A percentile compares a stretch with the other conserved stretches of the same genome.
Evolutionary conservation across 2,888 invertebrate genomes (phyloP).

Genomic region (Catocala nupta): DNA sequence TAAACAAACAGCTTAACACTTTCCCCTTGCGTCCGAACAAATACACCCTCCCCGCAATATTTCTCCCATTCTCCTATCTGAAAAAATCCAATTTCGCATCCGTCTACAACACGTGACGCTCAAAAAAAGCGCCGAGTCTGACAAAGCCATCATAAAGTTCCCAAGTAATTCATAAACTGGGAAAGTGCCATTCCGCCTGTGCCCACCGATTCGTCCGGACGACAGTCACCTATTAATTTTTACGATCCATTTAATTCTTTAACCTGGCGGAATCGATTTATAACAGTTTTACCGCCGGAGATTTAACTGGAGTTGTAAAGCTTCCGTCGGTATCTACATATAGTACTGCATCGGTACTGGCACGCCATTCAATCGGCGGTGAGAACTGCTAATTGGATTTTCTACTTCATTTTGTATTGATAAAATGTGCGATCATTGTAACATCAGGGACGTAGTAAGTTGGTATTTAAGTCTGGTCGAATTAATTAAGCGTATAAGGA

Average conservation of each 20-base stretch:
- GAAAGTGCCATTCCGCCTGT: constrained; percentile 71
- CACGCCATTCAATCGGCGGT: constrained; percentile 62
- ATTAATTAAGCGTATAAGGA: not conserved
- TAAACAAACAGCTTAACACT: constrained; percentile 49
- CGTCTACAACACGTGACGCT: constrained; percentile 83
- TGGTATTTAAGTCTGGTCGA: constrained; percentile 19
- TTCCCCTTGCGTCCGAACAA: constrained; percentile 32
- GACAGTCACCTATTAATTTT: constrained; percentile 84
- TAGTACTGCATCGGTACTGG: constrained; percentile 55
- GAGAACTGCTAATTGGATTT: constrained; percentile 71
- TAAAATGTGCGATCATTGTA: constrained; percentile 40
- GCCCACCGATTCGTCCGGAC: constrained; percentile 63
- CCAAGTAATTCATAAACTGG: constrained; percentile 81
- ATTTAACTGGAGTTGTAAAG: constrained; percentile 78
- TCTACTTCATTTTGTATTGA: constrained; percentile 62
- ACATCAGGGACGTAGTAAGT: constrained; percentile 14
- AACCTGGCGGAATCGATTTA: constrained; percentile 85
- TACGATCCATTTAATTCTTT: constrained; percentile 85
- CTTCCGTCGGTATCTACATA: constrained; percentile 71
- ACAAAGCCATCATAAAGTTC: constrained; percentile 81
- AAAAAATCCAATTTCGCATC: constrained; percentile 84
- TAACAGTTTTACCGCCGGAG: constrained; percentile 78
- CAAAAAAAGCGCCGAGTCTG: constrained; percentile 66
- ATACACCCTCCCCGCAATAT: constrained; percentile 49
- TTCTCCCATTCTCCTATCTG: constrained; percentile 68